Evolutionary conservation across 1,140 invertebrate species (phyloP).

Genomic region (Pogonomyrmex californicus): DNA sequence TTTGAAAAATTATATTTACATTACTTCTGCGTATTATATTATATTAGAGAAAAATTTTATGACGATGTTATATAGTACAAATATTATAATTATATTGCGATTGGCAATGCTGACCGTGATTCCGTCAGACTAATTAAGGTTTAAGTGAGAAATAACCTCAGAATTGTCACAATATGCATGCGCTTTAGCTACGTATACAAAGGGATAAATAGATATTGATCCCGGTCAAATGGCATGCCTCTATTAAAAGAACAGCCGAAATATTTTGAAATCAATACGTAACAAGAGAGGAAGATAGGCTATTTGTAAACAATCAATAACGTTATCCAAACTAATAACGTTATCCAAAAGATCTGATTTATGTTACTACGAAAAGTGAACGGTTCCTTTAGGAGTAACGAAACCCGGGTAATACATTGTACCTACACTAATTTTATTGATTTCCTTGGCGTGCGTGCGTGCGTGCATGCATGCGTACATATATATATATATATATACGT

Average conservation of each 20-base stretch:
- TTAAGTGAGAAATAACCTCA: conserved; percentile 6
- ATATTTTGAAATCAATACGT: conserved; percentile 26
- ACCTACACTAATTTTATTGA: conserved; percentile 37
- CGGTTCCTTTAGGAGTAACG: neutral
- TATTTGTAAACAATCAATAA: conserved; percentile 5
- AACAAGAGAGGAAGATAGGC: neutral
- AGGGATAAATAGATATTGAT: conserved; percentile 1
- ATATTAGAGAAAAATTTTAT: conserved; percentile 34
- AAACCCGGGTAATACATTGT: neutral
- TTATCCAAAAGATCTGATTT: conserved; percentile 44
- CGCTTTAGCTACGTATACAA: neutral
- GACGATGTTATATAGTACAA: conserved; percentile 14
- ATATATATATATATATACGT: neutral
- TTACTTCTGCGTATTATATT: conserved; percentile 32
- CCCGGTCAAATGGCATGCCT: conserved; percentile 31
- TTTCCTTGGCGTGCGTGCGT: conserved; percentile 6
- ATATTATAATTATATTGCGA: conserved; percentile 30
- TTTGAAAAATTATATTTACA: conserved; percentile 7
- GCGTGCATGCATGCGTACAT: neutral
- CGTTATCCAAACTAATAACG: neutral
- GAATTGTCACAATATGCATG: neutral
- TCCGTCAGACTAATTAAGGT: conserved; percentile 15
- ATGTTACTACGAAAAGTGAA: conserved; percentile 20
- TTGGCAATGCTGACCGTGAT: conserved; percentile 15
- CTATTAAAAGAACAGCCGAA: conserved; percentile 7